Evolutionary conservation across 2,113 vertebrate genomes (phyloP), one percentile per base, ranked within the genome.

Genomic region (Indicator maculatus): DNA sequence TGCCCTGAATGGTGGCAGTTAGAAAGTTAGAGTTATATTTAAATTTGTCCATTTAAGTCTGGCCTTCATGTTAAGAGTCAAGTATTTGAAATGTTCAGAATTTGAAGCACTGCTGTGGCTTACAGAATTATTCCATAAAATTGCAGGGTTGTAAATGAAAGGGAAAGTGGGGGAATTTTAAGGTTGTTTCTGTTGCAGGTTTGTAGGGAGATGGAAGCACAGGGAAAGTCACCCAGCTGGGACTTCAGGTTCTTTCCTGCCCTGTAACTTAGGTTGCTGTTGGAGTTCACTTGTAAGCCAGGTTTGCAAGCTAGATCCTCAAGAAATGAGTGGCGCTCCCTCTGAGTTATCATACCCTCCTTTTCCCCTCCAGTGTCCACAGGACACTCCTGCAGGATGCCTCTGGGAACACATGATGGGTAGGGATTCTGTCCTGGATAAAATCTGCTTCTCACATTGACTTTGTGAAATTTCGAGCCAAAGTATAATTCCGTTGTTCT

Each of bases 301-400:
- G 30, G 21, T 55, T 55, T 71, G 31, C 14, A 36, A 38, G 64
- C 9, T 24, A 16, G 45, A 9, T 23, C 30, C 17, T 56, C 9
- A 12, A 44, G n/a, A 64, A 72, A n/a, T 9, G 12, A 13, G 3
- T 27, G 28, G 44, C 66, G 28, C 3, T 39, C 33, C 9, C 1
- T 36, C 41, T 11, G 38, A 50, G 17, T 36, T 60, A 2, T 30
- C 74, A 10, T 2, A 9, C 80, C 31, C 28, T 36, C 36, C 31
- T 84, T 8, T 45, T 56, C 20, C 53, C 65, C 39, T 36, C 7
- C 50, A 44, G 14, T 52, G 18, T 69, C 60, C 52, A 6, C 31
- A 9, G 0, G 0, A 20, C 19, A 6, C 36, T 73, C 36, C 12
- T 82, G 33, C 26, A 31, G 9, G 6, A 11, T 63, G n/a, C 1